Base-by-base conservation (phyloP, 1,140 invertebrate species). In the Archegozetes longisetosus region DNA sequence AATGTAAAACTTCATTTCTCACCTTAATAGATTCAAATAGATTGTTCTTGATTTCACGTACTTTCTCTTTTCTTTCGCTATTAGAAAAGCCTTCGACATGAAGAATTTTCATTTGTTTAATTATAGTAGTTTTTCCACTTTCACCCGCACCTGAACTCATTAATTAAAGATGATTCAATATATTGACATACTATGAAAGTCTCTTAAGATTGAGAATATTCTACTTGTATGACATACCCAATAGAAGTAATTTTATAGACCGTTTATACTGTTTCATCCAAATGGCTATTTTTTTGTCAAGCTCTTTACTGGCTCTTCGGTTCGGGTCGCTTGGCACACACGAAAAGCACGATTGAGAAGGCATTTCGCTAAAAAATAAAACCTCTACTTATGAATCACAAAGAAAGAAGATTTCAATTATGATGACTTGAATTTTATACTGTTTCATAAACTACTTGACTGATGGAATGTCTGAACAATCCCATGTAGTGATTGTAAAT, bases 41-140 rank as follows among this genome's bases (percentile, higher is more conserved):
- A 63, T 84, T 84, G 63, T 76, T 75, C 50, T 75, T 74, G 28
- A 84, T 84, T 61, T 79, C 75, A 4, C 72, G 68, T 14, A 77
- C 73, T 68, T 82, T 82, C 28, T 80, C 78, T 58, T 68, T 66
- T n/a, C 79, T 73, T 67, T 84, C 83, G 62, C 77, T 77, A 23
- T 77, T 70, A 20, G 77, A 77, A 64, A 82, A 86, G 56, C 82
- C 83, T 65, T 82, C 78, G 29, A 84, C 78, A 65, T 85, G 82
- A 49, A 85, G 70, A 64, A 85, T 85, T 69, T 82, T 84, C 84
- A 87, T 86, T 71, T 87, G 85, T 67, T 86, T 85, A 17, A 86
- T 79, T 47, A 87, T 85, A 0, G 84, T 87, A 0, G 83, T 84
- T 69, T 87, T 87, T 13, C 75, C 75, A 13, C 75, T 76, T 62